Evolutionary conservation across 2,113 vertebrate genomes (phyloP).

Genomic region (Ornithorhynchus anatinus): DNA sequence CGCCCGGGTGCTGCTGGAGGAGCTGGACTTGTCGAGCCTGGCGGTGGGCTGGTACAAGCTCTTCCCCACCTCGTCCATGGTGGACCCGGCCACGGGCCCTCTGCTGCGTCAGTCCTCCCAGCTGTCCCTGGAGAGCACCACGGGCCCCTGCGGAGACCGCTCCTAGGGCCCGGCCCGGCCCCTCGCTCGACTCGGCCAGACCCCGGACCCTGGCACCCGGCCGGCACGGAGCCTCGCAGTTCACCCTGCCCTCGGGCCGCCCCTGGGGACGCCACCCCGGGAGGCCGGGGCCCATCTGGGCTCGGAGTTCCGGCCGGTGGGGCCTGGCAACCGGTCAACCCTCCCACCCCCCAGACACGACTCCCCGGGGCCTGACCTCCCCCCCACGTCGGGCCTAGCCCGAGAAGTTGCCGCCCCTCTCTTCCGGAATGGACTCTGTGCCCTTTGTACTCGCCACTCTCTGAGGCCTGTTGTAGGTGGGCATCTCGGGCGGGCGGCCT

Average conservation of each 20-base stretch:
- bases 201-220: slow-evolving; percentile 34
- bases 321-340: slow-evolving; percentile 35
- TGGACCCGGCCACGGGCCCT: slow-evolving; percentile 91
- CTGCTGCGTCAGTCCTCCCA: slow-evolving; percentile 96
- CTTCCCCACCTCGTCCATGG: slow-evolving; percentile 98
- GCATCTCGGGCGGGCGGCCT: too few relatives aligned
- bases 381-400: slow-evolving; percentile 39
- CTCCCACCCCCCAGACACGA: slow-evolving; percentile 43
- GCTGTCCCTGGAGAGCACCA: slow-evolving; percentile 96
- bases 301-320: slow-evolving; percentile 43
- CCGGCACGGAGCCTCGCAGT: slow-evolving; percentile 57
- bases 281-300: slow-evolving; percentile 30
- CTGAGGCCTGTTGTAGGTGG: too few relatives aligned
- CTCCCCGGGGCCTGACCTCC: too few relatives aligned
- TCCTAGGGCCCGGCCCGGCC: slow-evolving; percentile 75
- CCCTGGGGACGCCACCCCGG: slow-evolving; percentile 33
- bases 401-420: too few relatives aligned
- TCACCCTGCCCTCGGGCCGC: too few relatives aligned
- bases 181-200: slow-evolving; percentile 42
- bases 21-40: slow-evolving; percentile 93
- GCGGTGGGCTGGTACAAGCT: slow-evolving; percentile 99
- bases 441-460: too few relatives aligned
- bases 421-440: too few relatives aligned
- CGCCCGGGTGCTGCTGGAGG: slow-evolving; percentile 93
- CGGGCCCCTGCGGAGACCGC: slow-evolving; percentile 93